phyloP scores from a whole-genome alignment of 2,888 invertebrate species.

The Spilarctia lutea region DNA sequence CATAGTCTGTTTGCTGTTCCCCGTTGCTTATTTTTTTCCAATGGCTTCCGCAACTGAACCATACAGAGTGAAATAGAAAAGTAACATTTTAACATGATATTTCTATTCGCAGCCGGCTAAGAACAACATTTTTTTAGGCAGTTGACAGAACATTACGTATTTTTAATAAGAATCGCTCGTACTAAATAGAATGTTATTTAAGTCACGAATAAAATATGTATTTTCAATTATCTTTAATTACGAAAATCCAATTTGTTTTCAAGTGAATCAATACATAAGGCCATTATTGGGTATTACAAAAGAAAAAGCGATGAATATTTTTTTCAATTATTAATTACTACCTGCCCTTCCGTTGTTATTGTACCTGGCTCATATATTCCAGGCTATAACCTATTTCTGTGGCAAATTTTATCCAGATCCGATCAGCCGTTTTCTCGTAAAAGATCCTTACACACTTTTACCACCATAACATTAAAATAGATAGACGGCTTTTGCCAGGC shows the following conservation, averaged over 20 bases:
- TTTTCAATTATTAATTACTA: background rate
- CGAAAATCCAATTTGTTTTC: background rate
- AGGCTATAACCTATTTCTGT: too few species aligned
- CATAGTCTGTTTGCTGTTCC: background rate
- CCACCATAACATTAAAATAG: too few species aligned
- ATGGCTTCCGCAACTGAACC: background rate
- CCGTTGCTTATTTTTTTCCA: background rate
- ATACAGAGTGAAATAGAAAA: background rate
- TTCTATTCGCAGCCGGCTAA: background rate
- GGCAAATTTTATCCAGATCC: too few species aligned
- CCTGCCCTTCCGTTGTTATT: too few species aligned
- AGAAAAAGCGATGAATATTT: background rate
- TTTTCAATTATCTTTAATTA: background rate
- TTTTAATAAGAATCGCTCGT: background rate
- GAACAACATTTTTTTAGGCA: background rate
- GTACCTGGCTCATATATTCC: too few species aligned
- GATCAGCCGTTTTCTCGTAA: too few species aligned
- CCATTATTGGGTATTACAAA: background rate
- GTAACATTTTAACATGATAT: background rate
- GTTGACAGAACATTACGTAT: background rate
- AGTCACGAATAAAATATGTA: background rate
- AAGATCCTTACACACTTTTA: too few species aligned
- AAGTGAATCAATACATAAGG: background rate
- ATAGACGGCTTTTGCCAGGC: background rate
- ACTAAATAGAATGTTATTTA: background rate